A percentile compares a stretch with the other conserved stretches of the same genome.
phyloP scores from a whole-genome alignment of 2,113 vertebrate genomes.

The Dendrocopos noguchii region DNA sequence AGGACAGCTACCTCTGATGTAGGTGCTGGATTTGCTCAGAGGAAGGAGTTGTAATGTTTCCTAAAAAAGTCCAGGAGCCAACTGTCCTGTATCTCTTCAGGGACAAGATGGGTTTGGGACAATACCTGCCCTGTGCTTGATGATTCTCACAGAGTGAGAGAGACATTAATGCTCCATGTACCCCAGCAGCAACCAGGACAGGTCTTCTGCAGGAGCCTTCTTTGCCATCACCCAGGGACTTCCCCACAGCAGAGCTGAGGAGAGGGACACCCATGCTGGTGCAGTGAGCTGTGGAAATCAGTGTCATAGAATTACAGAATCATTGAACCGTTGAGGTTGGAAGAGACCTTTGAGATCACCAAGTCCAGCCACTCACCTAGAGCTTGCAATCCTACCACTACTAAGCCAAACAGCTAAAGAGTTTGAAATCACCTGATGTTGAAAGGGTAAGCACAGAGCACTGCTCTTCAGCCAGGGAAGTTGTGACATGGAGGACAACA shows the following conservation, averaged over 20 bases:
- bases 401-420: neutral
- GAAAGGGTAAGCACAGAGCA: neutral
- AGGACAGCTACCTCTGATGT: neutral
- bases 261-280: rapidly evolving
- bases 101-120: neutral
- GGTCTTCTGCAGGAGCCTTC: neutral
- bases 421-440: neutral
- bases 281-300: neutral
- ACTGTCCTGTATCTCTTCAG: neutral
- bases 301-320: too few species aligned
- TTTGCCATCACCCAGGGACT: neutral
- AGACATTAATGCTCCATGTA: rapidly evolving
- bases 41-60: neutral
- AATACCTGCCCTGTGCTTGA: neutral
- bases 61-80: neutral
- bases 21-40: neutral
- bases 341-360: too few species aligned
- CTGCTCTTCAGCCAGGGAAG: neutral
- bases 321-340: too few species aligned
- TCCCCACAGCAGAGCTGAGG: neutral
- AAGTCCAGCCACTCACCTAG: too few species aligned
- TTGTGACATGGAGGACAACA: neutral
- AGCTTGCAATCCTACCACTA: too few species aligned
- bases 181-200: neutral
- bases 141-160: neutral